These are phyloP conservation scores for Anabacerthia variegaticeps DNA, from an alignment of 2,797 vertebrate species.

Conservation along the genomic window DNA sequence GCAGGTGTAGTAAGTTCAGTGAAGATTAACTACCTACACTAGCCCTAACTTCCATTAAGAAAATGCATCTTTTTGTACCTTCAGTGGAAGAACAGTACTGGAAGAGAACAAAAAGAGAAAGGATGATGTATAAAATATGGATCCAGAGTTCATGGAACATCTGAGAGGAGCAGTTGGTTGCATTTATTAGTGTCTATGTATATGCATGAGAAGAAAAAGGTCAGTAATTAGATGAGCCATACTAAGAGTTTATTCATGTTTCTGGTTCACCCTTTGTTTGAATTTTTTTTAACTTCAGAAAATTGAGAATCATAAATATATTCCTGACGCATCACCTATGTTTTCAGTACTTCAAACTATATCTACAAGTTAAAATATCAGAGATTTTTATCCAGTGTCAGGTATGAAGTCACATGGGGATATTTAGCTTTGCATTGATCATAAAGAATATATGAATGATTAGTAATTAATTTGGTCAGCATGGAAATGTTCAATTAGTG, in stretches of 20 bases:
- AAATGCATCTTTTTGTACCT: not conserved
- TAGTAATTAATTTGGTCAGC: not conserved
- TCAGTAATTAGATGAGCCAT: not conserved
- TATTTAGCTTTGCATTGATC: not conserved
- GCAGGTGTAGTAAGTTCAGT: not conserved
- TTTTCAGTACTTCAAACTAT: not conserved
- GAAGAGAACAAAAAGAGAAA: not conserved
- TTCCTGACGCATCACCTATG: not conserved
- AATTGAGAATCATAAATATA: not conserved
- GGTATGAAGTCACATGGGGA: not conserved
- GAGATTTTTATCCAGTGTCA: not conserved
- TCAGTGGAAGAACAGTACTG: not conserved
- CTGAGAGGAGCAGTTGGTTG: rapidly evolving
- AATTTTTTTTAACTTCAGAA: not conserved
- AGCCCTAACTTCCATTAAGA: not conserved
- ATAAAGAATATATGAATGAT: not conserved
- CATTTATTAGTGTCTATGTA: not conserved
- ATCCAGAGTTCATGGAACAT: not conserved
- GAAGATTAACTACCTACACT: not conserved
- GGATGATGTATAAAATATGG: not conserved
- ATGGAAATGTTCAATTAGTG: not conserved
- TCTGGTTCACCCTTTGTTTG: not conserved
- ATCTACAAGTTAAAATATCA: not conserved
- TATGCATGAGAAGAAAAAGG: not conserved
- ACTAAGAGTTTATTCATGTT: not conserved